Evolutionary conservation across 1,140 invertebrate genomes (phyloP), one percentile per base, ranked within the genome.

Genomic region (Chymomyza costata): DNA sequence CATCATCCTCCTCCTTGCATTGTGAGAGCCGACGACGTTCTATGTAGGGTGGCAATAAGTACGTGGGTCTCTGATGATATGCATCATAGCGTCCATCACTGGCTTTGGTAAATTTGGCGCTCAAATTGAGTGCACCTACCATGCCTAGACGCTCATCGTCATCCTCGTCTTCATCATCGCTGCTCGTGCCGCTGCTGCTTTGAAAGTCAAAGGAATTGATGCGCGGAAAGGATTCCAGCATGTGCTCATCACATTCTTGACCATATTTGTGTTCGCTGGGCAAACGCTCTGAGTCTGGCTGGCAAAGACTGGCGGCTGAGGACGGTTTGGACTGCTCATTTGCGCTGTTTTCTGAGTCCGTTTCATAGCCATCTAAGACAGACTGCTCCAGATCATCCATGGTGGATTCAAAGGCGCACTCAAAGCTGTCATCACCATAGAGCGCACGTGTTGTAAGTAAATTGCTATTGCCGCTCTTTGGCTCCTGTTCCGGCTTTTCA

Each of bases 1-100:
- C 92, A 82, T 94, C 93, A 65, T 93, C 92, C 85, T 93, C 93
- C 67, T 94, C 93, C 19, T 91, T 89, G 74, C 93, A 94, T 83
- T 94, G 92, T 3, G 93, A 94, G 40, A 94, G 82, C 1, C 93
- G 88, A n/a, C 93, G 87, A 0, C 89, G 84, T 85, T 91, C 91
- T 74, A 88, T 49, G 85, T 89, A 88, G 50, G 90, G 80, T 76
- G 90, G 85, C 62, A 91, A 64, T 14, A 78, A 21, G 21, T 78
- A 80, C 63, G 89, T 61, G 57, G 80, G 63, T 16, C 84, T 59
- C 31, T 65, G 65, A 39, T 80, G 66, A 32, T 78, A 81, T 10
- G 66, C 40, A 53, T 84, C 82, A 19, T 65, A 60, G 11, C 54
- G 48, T 1, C 21, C 40, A 15, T 65, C 63, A 21, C 28, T 56